Conservation (phyloP, 1,140 invertebrate species). For the Epicauta chinensis region DNA sequence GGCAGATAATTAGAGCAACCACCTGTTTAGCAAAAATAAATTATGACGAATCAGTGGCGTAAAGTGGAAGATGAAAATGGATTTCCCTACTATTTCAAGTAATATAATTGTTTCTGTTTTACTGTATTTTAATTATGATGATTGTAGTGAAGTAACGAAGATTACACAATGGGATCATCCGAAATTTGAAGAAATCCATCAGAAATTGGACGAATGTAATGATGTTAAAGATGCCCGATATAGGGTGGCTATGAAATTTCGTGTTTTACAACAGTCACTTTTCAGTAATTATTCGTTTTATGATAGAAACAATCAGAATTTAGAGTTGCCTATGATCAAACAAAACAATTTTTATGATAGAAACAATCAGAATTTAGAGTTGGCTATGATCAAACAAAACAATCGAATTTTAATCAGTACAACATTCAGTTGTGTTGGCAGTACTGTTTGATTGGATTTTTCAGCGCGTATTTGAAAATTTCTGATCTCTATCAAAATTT, state of each 20-base stretch:
- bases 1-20: no score
- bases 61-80: slow-evolving; percentile 50
- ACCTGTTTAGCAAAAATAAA: no score
- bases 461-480: no score
- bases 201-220: slow-evolving; percentile 59
- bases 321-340: no score
- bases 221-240: slow-evolving; percentile 75
- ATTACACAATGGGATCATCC: slow-evolving; percentile 51
- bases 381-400: no score
- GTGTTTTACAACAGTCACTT: slow-evolving; percentile 59
- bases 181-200: slow-evolving; percentile 45
- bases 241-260: slow-evolving; percentile 73
- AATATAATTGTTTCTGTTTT: slow-evolving; percentile 22
- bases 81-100: slow-evolving; percentile 52
- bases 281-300: slow-evolving; percentile 47
- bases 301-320: no score
- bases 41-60: slow-evolving; percentile 26
- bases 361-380: no score
- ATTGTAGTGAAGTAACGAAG: slow-evolving; percentile 41
- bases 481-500: no score
- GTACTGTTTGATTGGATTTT: no score
- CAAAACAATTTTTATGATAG: no score
- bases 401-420: no score
- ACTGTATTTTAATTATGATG: slow-evolving; percentile 1
- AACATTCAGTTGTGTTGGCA: no score